Conservation (phyloP, 2,113 vertebrate genomes). For the Epinephelus lanceolatus region DNA sequence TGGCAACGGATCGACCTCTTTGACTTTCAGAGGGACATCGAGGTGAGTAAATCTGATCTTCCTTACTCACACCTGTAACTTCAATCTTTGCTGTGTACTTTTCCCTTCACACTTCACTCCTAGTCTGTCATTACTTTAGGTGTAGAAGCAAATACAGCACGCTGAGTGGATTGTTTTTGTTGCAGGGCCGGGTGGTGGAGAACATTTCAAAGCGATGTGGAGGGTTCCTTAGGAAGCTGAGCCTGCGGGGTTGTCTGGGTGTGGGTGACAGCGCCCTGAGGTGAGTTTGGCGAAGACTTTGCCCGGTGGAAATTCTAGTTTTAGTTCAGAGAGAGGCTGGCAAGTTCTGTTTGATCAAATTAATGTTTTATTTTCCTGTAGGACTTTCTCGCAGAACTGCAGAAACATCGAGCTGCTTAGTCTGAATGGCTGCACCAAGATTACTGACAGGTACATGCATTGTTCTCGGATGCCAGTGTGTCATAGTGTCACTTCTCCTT, state of each 20-base stretch:
- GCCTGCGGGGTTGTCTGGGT: constrained; percentile 93
- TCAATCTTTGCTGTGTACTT: neutral
- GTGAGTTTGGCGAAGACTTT: constrained; percentile 74
- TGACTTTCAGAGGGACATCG: constrained; percentile 99
- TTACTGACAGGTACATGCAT: constrained; percentile 93
- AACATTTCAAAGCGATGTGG: constrained; percentile 99
- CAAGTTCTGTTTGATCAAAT: constrained; percentile 1
- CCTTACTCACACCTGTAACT: neutral
- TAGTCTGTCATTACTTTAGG: neutral
- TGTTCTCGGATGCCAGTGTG: neutral
- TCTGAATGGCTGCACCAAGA: constrained; percentile 98
- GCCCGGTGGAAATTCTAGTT: neutral
- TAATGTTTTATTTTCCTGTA: constrained; percentile 65
- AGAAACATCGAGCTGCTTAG: constrained; percentile 97
- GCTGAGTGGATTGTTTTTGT: constrained; percentile 36
- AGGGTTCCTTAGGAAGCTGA: constrained; percentile 95
- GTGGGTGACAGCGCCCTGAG: constrained; percentile 97
- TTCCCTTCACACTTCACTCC: neutral
- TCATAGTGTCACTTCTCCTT: neutral
- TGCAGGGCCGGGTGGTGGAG: constrained; percentile 96
- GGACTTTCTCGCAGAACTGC: constrained; percentile 98
- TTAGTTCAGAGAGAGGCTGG: neutral
- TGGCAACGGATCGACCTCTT: constrained; percentile 99
- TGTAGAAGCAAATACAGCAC: neutral
- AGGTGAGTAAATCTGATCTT: constrained; percentile 83